Conservation (phyloP, 2,113 vertebrate species). For the Lonchura striata region DNA sequence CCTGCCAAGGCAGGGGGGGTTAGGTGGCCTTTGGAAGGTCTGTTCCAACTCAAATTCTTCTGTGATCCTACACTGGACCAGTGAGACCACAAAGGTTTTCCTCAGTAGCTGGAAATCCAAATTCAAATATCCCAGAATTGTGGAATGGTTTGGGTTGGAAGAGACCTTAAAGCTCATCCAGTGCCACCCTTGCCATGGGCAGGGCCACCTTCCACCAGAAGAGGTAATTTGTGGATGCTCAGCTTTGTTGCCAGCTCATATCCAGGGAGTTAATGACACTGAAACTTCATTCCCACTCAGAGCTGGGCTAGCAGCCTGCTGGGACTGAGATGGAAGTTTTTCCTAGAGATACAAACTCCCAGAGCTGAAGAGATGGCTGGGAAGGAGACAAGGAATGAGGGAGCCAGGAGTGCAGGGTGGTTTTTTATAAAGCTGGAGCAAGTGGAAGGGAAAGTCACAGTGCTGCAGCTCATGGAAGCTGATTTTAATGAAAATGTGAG, state of each 20-base stretch:
- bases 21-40: not conserved
- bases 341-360: not conserved
- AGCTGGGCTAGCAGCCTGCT: not conserved
- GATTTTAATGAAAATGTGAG: not conserved
- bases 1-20: not conserved
- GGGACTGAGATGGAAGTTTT: not conserved
- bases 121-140: not conserved
- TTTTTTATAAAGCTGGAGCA: not conserved
- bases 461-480: not conserved
- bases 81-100: not conserved
- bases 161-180: not conserved
- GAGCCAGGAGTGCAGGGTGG: not conserved
- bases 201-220: not conserved
- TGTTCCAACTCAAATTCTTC: not conserved
- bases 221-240: rapidly evolving
- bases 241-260: not conserved
- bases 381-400: not conserved
- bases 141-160: not conserved
- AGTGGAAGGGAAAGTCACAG: not conserved
- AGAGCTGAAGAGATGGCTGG: not conserved
- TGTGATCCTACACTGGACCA: not conserved
- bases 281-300: not conserved
- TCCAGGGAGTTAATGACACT: not conserved
- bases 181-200: not conserved
- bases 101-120: not conserved